phyloP scores from a whole-genome alignment of 2,797 vertebrate genomes.

The Manis javanica region DNA sequence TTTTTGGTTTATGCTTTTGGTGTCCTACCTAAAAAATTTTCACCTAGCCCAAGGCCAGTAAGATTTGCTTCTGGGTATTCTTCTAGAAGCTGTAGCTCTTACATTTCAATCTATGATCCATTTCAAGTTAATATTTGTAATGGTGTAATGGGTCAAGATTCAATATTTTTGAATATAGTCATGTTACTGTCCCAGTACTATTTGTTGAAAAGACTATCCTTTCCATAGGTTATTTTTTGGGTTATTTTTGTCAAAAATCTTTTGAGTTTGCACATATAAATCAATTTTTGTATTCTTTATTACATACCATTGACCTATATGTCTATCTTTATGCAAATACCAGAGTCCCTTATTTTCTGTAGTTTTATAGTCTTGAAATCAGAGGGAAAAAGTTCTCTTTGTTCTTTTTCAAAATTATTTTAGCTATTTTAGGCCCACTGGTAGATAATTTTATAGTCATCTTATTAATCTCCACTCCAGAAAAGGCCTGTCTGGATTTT shows the following conservation, averaged over 20 bases:
- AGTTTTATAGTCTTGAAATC: background rate
- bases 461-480: background rate
- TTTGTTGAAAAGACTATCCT: background rate
- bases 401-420: background rate
- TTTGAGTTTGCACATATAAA: background rate
- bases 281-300: background rate
- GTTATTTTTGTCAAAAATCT: background rate
- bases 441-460: background rate
- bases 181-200: background rate
- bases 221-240: background rate
- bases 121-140: background rate
- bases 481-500: background rate
- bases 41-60: background rate
- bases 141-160: background rate
- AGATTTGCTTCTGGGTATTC: background rate
- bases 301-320: background rate
- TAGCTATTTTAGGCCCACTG: background rate
- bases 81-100: background rate
- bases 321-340: background rate
- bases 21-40: conserved; percentile 9
- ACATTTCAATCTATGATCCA: background rate
- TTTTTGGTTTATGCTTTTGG: background rate
- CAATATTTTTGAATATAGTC: background rate
- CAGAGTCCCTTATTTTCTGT: background rate
- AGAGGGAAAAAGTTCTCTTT: background rate